Conservation (phyloP, 2,888 invertebrate genomes). For the Malthinus seriepunctatus region DNA sequence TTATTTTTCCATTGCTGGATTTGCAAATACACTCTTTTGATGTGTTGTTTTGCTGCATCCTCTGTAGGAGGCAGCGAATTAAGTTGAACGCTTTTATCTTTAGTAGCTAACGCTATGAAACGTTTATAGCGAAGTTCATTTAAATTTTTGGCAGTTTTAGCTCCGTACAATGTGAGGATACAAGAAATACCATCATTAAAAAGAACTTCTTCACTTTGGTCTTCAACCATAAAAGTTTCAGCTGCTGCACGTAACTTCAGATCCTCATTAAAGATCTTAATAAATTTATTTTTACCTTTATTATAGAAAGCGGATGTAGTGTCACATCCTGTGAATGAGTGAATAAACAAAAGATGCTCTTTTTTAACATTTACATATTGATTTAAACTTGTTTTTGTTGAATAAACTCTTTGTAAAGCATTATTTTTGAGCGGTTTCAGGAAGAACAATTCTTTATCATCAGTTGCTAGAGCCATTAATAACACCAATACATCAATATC, state of each 20-base stretch:
- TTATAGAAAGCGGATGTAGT: constrained; percentile 27
- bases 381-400: constrained; percentile 16
- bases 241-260: constrained; percentile 27
- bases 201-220: constrained; percentile 29
- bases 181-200: too few relatives aligned
- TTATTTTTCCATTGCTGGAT: constrained; percentile 17
- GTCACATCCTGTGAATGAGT: constrained; percentile 30
- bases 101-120: constrained; percentile 29
- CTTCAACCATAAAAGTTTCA: constrained; percentile 26
- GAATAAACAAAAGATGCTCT: constrained; percentile 20
- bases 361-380: constrained; percentile 13
- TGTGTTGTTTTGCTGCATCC: constrained; percentile 26
- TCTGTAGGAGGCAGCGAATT: constrained; percentile 24
- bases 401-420: constrained; percentile 20
- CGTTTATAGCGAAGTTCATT: constrained; percentile 2
- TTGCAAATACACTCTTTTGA: constrained; percentile 9
- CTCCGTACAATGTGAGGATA: constrained; percentile 23
- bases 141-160: constrained; percentile 14
- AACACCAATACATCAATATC: constrained; percentile 31
- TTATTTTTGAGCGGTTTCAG: constrained; percentile 24
- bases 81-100: constrained; percentile 18
- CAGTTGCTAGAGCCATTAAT: constrained; percentile 31
- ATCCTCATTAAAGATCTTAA: constrained; percentile 27
- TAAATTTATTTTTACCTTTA: constrained; percentile 27
- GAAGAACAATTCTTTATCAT: constrained; percentile 31